Percentiles rank a stretch among this genome's conserved stretches.
Conservation (phyloP, 2,797 vertebrate species). For the Ctenopoma multispine region DNA sequence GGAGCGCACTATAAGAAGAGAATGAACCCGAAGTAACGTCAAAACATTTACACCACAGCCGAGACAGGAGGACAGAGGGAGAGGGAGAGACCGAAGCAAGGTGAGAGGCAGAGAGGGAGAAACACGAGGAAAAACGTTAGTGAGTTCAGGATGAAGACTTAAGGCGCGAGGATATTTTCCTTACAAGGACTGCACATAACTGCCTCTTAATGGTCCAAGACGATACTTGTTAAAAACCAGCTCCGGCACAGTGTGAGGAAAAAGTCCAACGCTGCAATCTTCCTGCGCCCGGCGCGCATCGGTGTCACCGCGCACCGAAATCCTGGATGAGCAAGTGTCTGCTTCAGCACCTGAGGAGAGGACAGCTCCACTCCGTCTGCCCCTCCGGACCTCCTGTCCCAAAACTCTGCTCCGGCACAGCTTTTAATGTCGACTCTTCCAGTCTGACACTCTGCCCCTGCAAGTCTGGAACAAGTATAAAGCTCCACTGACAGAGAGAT, state of each 20-base stretch:
- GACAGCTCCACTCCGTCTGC: conserved; percentile 71
- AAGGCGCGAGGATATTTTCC: conserved; percentile 14
- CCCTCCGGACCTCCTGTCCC: conserved; percentile 48
- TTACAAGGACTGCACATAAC: not conserved
- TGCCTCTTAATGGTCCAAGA: not conserved
- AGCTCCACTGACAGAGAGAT: conserved; percentile 71
- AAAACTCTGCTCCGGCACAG: conserved; percentile 50
- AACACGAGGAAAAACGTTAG: not conserved
- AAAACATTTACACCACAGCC: conserved; percentile 56
- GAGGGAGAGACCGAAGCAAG: conserved; percentile 7
- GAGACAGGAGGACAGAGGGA: conserved; percentile 30
- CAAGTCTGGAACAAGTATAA: conserved; percentile 72
- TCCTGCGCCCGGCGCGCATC: conserved; percentile 46
- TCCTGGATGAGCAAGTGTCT: conserved; percentile 60
- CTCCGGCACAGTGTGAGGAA: conserved; percentile 14
- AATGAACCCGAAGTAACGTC: conserved; percentile 63
- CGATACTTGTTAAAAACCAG: conserved; percentile 16
- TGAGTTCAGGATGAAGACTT: conserved; percentile 55
- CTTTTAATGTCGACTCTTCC: conserved; percentile 48
- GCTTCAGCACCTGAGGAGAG: conserved; percentile 78
- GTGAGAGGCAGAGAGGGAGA: conserved; percentile 16
- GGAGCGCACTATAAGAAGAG: conserved; percentile 76
- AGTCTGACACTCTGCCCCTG: conserved; percentile 39
- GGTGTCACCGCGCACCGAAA: conserved; percentile 28
- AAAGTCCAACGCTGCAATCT: conserved; percentile 54